Percentiles rank a stretch among this genome's conserved stretches.
Evolutionary conservation across 2,797 vertebrate genomes (phyloP).

Genomic region (Oophaga sylvatica): DNA sequence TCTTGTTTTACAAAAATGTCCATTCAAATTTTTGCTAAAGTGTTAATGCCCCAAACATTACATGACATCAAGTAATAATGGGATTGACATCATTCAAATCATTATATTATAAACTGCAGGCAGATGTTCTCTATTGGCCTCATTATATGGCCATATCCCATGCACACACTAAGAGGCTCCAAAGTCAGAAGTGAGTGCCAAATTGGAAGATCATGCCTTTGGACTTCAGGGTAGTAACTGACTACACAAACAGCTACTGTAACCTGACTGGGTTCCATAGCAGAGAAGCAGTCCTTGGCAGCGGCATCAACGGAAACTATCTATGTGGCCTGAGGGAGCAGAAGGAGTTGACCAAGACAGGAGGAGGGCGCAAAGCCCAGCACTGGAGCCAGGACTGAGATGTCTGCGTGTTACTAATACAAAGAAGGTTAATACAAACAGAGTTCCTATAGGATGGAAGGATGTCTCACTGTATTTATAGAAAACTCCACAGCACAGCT

Average conservation of each 20-base stretch:
- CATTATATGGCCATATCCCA: slow-evolving; percentile 8
- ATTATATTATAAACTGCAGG: slow-evolving; percentile 12
- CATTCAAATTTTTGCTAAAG: not conserved
- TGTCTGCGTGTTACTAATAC: not conserved
- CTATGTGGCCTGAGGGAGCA: too few species aligned
- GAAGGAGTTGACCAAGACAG: too few species aligned
- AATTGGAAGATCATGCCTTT: slow-evolving; percentile 7
- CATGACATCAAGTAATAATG: not conserved
- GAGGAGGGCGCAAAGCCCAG: too few species aligned
- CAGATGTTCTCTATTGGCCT: slow-evolving; percentile 23
- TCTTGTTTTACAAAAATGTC: not conserved
- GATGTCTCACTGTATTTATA: not conserved
- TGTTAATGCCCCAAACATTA: not conserved
- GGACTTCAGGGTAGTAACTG: not conserved
- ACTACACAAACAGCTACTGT: not conserved
- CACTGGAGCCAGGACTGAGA: too few species aligned
- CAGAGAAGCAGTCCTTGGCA: too few species aligned
- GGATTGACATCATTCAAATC: not conserved
- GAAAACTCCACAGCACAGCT: not conserved
- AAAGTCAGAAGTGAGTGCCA: slow-evolving; percentile 1
- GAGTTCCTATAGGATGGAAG: not conserved
- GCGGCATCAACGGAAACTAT: too few species aligned
- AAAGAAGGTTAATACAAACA: not conserved
- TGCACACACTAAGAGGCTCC: not conserved
- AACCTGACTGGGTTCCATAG: not conserved